A percentile compares a stretch with the other conserved stretches of the same genome.
These are phyloP conservation scores for Myrmecophaga tridactyla DNA, from an alignment of 2,113 vertebrate species.

Conservation along the genomic window DNA sequence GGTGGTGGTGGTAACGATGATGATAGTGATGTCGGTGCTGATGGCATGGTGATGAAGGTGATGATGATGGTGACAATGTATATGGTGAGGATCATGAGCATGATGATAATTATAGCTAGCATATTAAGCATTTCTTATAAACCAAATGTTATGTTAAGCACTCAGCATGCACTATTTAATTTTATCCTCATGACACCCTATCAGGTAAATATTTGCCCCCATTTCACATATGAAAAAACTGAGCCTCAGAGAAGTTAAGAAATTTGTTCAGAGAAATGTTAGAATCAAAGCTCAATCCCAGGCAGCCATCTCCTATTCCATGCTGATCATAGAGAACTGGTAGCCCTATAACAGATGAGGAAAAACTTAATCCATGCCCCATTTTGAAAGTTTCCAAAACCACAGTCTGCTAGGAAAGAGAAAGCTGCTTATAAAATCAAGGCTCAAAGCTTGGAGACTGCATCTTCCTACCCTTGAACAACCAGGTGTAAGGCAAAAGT, in stretches of 20 bases:
- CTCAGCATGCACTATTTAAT: not conserved
- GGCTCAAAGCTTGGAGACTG: not conserved
- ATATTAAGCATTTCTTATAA: not conserved
- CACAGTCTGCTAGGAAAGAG: not conserved
- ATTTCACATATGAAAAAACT: not conserved
- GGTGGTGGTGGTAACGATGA: no score
- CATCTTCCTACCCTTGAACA: not conserved
- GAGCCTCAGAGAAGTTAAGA: not conserved
- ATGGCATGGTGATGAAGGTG: no score
- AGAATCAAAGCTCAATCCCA: not conserved
- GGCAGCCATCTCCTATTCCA: not conserved
- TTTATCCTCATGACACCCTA: not conserved
- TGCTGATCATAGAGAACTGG: not conserved
- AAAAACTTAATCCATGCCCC: not conserved
- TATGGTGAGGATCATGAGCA: not conserved
- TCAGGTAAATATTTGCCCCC: not conserved
- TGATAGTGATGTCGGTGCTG: accelerated
- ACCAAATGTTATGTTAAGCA: not conserved
- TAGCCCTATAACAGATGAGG: not conserved
- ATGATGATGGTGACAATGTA: not conserved
- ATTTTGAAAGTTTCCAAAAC: slow-evolving; percentile 38
- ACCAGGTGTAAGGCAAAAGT: not conserved
- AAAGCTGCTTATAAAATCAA: slow-evolving; percentile 10
- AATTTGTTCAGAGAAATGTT: not conserved
- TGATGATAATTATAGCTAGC: not conserved